phyloP scores from a whole-genome alignment of 2,888 invertebrate species.

The Agriopis aurantiaria region DNA sequence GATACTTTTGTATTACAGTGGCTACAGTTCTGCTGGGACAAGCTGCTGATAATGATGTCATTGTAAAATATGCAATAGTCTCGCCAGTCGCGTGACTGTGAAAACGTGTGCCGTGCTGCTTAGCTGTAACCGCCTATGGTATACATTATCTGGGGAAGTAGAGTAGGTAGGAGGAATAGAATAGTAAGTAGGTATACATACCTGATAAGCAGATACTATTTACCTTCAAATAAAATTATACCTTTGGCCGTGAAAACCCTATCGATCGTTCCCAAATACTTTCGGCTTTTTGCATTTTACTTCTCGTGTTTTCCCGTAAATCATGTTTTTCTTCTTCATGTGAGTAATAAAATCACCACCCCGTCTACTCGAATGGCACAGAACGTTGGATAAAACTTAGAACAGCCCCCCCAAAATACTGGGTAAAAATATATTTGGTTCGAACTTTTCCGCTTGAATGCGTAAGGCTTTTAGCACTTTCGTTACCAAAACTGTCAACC shows the following conservation, averaged over 20 bases:
- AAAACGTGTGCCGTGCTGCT: not conserved
- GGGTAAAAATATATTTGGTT: not conserved
- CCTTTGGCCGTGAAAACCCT: not conserved
- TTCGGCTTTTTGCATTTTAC: not conserved
- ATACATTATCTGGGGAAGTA: not conserved
- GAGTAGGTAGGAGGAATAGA: no score
- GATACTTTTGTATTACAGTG: no score
- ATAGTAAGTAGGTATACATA: no score
- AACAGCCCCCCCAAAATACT: not conserved
- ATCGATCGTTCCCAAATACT: not conserved
- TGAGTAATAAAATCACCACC: not conserved
- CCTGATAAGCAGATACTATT: no score
- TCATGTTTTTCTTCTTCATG: not conserved
- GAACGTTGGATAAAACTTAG: not conserved
- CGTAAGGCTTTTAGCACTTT: constrained; percentile 2
- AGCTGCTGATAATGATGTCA: no score
- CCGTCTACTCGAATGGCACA: not conserved
- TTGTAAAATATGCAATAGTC: no score
- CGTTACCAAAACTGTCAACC: not conserved
- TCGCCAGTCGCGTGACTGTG: no score
- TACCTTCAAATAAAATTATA: not conserved
- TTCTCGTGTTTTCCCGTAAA: not conserved
- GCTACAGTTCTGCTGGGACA: no score
- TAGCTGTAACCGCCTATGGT: not conserved
- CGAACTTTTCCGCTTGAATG: not conserved